A percentile compares a stretch with the other conserved stretches of the same genome.
Evolutionary conservation across 2,888 invertebrate species (phyloP).

Genomic region (Nasonia oneida): DNA sequence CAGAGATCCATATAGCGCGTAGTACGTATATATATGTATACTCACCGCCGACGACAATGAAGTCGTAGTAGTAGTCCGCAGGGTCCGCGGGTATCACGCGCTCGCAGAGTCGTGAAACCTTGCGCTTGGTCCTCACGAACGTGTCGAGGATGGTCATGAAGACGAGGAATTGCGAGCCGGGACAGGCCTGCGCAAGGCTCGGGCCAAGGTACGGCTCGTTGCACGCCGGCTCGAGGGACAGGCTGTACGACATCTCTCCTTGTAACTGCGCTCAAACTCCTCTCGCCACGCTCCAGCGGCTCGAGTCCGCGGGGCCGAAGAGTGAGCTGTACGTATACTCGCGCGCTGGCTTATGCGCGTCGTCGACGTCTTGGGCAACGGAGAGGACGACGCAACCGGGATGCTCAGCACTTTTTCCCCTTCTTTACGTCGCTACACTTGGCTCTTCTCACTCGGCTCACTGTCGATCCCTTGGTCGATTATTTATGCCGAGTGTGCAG

Average conservation of each 20-base stretch:
- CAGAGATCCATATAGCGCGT: not conserved
- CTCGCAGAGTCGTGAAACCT: conserved; percentile 80
- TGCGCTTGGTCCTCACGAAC: conserved; percentile 80
- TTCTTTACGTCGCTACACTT: not conserved
- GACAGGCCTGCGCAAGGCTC: conserved; percentile 81
- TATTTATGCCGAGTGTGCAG: too few relatives aligned
- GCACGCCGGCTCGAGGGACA: conserved; percentile 77
- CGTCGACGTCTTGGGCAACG: too few relatives aligned
- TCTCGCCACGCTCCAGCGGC: conserved; percentile 40
- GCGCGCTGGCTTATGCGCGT: not conserved
- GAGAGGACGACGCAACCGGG: too few relatives aligned
- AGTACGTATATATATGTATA: conserved; percentile 45
- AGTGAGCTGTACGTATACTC: not conserved
- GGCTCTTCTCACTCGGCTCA: conserved; percentile 12
- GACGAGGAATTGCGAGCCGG: conserved; percentile 82
- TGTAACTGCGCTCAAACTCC: not conserved
- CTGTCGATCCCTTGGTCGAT: too few relatives aligned
- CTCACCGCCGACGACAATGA: conserved; percentile 83
- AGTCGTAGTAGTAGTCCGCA: conserved; percentile 83
- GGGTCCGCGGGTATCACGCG: conserved; percentile 80
- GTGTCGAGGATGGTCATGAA: conserved; percentile 85
- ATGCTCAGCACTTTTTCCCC: not conserved
- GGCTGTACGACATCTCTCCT: conserved; percentile 70
- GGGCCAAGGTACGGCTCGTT: conserved; percentile 82
- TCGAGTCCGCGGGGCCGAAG: conserved; percentile 55